Base-by-base conservation (phyloP, 1,140 invertebrate species). In the Caenorhabditis remanei region DNA sequence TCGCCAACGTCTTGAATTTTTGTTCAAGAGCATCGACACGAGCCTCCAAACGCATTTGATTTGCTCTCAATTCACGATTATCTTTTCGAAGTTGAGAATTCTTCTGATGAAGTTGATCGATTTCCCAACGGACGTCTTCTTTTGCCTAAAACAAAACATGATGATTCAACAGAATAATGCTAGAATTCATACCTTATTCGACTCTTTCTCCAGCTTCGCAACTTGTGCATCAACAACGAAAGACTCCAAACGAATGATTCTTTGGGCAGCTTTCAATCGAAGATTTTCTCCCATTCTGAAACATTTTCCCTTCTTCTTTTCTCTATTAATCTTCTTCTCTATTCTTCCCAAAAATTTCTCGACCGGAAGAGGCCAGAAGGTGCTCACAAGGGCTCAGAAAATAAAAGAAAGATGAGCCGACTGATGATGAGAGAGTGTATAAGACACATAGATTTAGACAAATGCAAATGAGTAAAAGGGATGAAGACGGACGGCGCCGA, bases 1-100 rank as follows among this genome's bases (percentile, higher is more conserved):
- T 75, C 11, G 90, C 92, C 67, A 92, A 85, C 13, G 92, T 92
- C 67, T 91, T 91, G 85, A 92, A 91, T 85, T 92, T 92, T 21
- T 90, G 75, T 75, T 92, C 91, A 48, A 92, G 53, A 32, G 85
- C 86, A 21, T 92, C 91, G 9, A 92, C 86, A 50, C 91, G 86
- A 48, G 83, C 84, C 55, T 92, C 91, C 50, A 92, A 83, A 41
- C 85, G 90, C 65, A 89, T 58, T 53, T 91, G 91, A 43, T 87
- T 71, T 61, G 89, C 86, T 75, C 91, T 92, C 61, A 92, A 65
- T 55, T 92, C 90, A 14, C 91, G 89, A 83, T 91, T 92, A 67
- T 92, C 91, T 56, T 92, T 92, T 82, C 91, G 90, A 43, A 92
- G 89, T 84, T 90, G 89, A n/a, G 43, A 40, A 75, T 92, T 92